Conservation (phyloP, 2,888 invertebrate species). For the Tiliacea citrago region DNA sequence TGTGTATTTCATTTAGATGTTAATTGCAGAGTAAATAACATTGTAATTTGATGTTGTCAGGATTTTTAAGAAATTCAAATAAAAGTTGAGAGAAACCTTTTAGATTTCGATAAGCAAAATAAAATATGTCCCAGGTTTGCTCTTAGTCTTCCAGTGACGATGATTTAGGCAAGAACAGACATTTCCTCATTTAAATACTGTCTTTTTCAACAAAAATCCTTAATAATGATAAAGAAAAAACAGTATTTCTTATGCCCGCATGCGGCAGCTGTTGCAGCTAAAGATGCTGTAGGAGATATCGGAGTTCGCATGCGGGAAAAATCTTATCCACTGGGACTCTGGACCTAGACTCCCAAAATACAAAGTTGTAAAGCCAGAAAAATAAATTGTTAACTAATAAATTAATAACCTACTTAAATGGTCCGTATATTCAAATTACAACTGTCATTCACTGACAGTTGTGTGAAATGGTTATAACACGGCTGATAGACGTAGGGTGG, state of each 20-base stretch:
- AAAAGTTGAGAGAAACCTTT: neutral
- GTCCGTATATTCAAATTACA: neutral
- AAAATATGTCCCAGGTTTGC: neutral
- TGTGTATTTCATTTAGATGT: constrained; percentile 36
- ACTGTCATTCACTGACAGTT: neutral
- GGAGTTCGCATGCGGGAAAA: neutral
- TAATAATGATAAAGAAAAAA: neutral
- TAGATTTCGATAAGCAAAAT: neutral
- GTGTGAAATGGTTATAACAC: neutral
- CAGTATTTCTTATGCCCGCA: too few relatives aligned
- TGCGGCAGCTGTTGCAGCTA: too few relatives aligned
- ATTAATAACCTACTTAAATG: neutral
- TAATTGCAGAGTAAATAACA: constrained; percentile 29
- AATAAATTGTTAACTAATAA: neutral
- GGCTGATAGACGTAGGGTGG: too few relatives aligned
- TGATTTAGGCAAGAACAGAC: neutral
- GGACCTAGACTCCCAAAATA: neutral
- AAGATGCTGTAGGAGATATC: neutral
- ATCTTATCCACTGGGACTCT: neutral
- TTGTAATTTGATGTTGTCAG: constrained; percentile 28
- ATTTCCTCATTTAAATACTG: neutral
- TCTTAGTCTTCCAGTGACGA: neutral
- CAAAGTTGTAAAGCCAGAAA: neutral
- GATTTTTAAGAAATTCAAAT: constrained; percentile 10
- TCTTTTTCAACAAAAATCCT: neutral